Evolutionary conservation across 2,888 invertebrate species (phyloP).

Genomic region (Sarcophaga carnaria): DNA sequence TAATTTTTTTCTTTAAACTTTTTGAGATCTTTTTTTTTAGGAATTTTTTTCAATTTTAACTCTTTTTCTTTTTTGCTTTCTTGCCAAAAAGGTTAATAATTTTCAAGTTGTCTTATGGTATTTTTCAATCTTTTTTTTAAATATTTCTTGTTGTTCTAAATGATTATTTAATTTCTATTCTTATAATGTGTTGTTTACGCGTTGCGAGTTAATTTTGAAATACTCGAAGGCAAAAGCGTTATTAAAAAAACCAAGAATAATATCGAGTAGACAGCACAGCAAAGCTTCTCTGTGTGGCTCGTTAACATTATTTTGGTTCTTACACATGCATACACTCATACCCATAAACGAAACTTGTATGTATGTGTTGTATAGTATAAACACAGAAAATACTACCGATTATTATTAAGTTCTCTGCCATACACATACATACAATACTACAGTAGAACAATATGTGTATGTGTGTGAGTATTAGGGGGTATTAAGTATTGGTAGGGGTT

Average conservation of each 20-base stretch:
- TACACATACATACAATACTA: neutral
- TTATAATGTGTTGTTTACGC: conserved; percentile 74
- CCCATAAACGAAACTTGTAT: conserved; percentile 9
- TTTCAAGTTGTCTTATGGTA: conserved; percentile 41
- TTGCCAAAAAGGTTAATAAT: conserved; percentile 52
- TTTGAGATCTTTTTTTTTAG: conserved; percentile 53
- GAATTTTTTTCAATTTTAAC: conserved; percentile 9
- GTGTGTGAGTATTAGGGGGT: conserved; percentile 40
- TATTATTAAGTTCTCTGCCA: neutral
- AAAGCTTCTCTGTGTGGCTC: conserved; percentile 57
- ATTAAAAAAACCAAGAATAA: conserved; percentile 63
- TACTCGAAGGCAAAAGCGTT: conserved; percentile 71
- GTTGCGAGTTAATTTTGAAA: conserved; percentile 78
- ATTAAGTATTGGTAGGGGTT: conserved; percentile 50
- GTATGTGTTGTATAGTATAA: neutral
- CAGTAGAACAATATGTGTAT: conserved; percentile 19
- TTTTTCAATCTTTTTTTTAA: conserved; percentile 4
- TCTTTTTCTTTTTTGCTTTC: neutral
- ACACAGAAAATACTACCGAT: too few relatives aligned
- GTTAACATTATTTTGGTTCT: conserved; percentile 47
- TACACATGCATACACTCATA: conserved; percentile 7
- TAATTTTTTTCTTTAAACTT: conserved; percentile 27
- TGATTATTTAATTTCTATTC: conserved; percentile 45
- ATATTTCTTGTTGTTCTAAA: conserved; percentile 28
- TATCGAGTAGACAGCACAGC: conserved; percentile 59